These are phyloP conservation scores for Oncorhynchus kisutch DNA, from an alignment of 2,113 vertebrate genomes.

Conservation along the genomic window DNA sequence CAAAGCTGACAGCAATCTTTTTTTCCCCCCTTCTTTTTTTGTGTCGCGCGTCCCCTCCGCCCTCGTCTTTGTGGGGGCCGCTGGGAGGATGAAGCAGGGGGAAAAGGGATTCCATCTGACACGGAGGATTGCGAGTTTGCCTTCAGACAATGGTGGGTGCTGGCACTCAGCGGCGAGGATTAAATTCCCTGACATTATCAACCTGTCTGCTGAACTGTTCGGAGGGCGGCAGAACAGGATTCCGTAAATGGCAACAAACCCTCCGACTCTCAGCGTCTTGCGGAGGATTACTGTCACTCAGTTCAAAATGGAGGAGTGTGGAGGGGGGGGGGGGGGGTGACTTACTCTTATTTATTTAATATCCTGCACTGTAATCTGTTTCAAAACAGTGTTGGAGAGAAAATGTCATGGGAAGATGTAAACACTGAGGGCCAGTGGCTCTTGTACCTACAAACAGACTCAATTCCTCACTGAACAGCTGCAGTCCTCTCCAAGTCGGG, in stretches of 20 bases:
- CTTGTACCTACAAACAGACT: conserved; percentile 73
- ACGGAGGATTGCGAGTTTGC: conserved; percentile 45
- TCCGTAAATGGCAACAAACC: conserved; percentile 68
- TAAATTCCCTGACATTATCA: conserved; percentile 65
- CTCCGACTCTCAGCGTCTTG: conserved; percentile 48
- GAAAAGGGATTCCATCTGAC: conserved; percentile 41
- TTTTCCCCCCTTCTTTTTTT: background rate
- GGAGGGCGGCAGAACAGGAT: conserved; percentile 61
- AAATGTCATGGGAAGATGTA: conserved; percentile 77
- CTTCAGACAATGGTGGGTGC: conserved; percentile 29
- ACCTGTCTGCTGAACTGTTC: conserved; percentile 52
- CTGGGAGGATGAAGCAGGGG: conserved; percentile 4
- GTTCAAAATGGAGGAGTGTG: conserved; percentile 43
- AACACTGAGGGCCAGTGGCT: conserved; percentile 64
- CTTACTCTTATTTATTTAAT: conserved; percentile 75
- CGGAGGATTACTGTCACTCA: conserved; percentile 72
- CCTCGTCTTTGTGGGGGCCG: background rate
- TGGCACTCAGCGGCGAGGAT: conserved; percentile 33
- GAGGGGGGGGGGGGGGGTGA: conserved; percentile 45
- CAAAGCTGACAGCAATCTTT: conserved; percentile 43
- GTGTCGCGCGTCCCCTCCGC: conserved; percentile 14
- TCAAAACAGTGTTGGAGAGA: conserved; percentile 66
- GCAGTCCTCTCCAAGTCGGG: no score
- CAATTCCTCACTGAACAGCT: conserved; percentile 28
- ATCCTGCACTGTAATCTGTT: conserved; percentile 70